Evolutionary conservation across 2,888 invertebrate genomes (phyloP), one percentile per base, ranked within the genome.

Genomic region (Diachrysia chrysitis): DNA sequence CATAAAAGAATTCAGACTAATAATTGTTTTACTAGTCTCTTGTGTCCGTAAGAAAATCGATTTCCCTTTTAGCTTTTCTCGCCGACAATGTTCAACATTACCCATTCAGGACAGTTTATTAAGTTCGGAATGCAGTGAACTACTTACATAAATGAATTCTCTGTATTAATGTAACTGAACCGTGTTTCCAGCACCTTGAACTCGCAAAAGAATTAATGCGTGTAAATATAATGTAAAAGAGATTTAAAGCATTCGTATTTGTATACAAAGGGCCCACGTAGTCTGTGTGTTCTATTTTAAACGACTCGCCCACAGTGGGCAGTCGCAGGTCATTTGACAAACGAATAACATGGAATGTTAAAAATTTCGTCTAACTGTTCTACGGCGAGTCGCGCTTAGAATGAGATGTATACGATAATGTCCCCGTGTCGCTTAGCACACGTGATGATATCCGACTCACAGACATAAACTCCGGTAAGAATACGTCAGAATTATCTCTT

Each of bases 331-430:
- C 76, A 74, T 76, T 80, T 68, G 71, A 84, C 84, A 85, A 85
- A 86, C 87, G 84, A 86, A 88, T 86, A 83, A 80, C 78, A 80
- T 75, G 90, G 92, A 92, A 93, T 93, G 89, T 86, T 66, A 88
- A 90, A 92, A 89, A 92, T 91, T 86, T 86, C 78, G 82, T 85
- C 73, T 93, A 93, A 93, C 94, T 92, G 94, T 93, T 87, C 79
- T 79, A 74, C 66, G 71, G 76, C 74, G 73, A 75, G 76, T 82
- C 71, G 76, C 81, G 78, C 54, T 80, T 78, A 74, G 76, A 82
- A 81, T 83, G 77, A 86, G 87, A 88, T 89, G 85, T 84, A 81
- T 81, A 78, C 80, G 87, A 85, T 86, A 85, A 76, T 82, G 81
- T 80, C 66, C 58, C 72, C 71, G 77, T 62, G 71, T 67, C 63